Base-by-base conservation (phyloP, 2,113 vertebrate genomes). In the Zosterops hypoxanthus region DNA sequence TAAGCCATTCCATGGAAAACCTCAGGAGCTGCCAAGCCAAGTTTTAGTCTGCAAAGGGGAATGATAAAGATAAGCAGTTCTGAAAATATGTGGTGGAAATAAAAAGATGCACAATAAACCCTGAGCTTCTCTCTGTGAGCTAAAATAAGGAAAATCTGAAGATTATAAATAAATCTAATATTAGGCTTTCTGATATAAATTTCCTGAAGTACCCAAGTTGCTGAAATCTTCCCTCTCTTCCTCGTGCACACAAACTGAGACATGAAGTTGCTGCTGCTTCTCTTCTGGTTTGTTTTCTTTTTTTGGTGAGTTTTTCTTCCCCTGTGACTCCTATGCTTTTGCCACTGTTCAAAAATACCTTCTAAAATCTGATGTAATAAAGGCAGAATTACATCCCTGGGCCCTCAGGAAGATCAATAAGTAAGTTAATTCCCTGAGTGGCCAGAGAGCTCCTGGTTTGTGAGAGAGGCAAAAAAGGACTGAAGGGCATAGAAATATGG, bases 371-470 rank as follows among this genome's bases (percentile, higher is more conserved):
- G 93, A 92, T 88, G 76, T 73, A 91, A 94, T 95, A 80, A 88
- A 75, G 92, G 64, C 94, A 81, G 76, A 92, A 92, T 97, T 97
- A 95, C 91, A 90, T 94, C 64, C 56, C 82, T 19, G 36, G 46
- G 64, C 69, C 82, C 56, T 93, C 85, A 75, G 82, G 60, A 93
- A 88, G 76, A 94, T 97, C 96, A 92, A 96, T 93, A 93, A 91
- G 82, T 31, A 66, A 94, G 88, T 36, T 95, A 90, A 97, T 97
- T 96, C 95, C 94, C 95, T 96, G 94, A 94, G 95, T 81, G 68
- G 86, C 71, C 39, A 6, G 50, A 52, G 25, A 81, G 76, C 60
- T 96, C 33, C 60, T n/a, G 68, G 64, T 73, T 90, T 70, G 41
- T 46, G 19, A 63, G 60, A 75, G 59, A 82, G 44, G 14, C 56